Conservation (phyloP, 1,140 invertebrate species). For the Ridgeia piscesae region DNA sequence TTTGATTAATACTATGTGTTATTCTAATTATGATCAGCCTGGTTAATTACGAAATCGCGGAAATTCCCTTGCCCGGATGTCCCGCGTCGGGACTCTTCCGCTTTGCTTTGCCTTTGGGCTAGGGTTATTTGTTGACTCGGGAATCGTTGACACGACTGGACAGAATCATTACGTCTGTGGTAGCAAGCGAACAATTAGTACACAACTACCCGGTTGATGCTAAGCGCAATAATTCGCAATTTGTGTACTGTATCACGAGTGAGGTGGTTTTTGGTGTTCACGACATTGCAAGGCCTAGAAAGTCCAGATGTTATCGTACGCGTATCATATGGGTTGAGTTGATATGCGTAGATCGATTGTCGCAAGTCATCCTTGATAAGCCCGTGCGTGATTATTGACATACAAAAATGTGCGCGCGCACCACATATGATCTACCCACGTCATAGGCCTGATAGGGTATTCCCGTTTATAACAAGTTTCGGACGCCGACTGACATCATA, state of each 20-base stretch:
- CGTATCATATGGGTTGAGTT: neutral
- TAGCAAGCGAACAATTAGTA: neutral
- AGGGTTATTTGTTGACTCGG: neutral
- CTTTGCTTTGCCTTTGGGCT: neutral
- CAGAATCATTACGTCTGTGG: neutral
- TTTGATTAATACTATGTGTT: neutral
- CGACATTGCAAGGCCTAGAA: neutral
- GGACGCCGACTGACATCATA: neutral
- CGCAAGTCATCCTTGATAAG: neutral
- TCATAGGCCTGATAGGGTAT: neutral
- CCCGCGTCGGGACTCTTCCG: neutral
- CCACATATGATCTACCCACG: neutral
- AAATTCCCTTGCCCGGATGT: neutral
- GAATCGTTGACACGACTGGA: neutral
- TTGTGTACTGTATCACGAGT: neutral
- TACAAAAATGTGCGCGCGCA: conserved; percentile 2
- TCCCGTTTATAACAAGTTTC: neutral
- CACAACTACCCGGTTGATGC: neutral
- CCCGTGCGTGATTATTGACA: neutral
- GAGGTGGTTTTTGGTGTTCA: neutral
- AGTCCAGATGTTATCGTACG: neutral
- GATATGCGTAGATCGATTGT: neutral
- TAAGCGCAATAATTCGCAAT: neutral
- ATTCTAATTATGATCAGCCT: neutral
- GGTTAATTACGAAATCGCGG: neutral